A percentile compares a stretch with the other conserved stretches of the same genome.
phyloP scores from a whole-genome alignment of 2,888 invertebrate species.

The Orthosia incerta region DNA sequence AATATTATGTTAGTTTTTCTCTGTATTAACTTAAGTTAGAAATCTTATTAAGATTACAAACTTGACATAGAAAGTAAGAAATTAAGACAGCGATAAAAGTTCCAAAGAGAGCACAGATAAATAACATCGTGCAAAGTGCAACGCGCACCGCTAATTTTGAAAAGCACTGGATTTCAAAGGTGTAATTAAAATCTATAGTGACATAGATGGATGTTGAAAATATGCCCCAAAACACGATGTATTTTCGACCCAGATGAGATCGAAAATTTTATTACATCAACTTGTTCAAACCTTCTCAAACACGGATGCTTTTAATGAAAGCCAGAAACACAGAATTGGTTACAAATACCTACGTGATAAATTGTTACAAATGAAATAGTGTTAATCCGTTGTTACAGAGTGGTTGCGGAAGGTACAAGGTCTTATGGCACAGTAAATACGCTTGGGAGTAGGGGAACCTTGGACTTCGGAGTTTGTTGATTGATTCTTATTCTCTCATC shows the following conservation, averaged over 20 bases:
- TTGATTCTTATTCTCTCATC: no score
- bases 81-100: neutral
- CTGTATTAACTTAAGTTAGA: neutral
- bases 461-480: no score
- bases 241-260: neutral
- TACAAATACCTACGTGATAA: no score
- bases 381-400: no score
- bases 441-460: no score
- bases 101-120: neutral
- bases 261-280: neutral
- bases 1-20: neutral
- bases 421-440: no score
- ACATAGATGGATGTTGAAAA: neutral
- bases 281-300: neutral
- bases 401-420: no score
- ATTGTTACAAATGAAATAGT: no score
- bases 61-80: neutral
- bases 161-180: slow-evolving; percentile 6
- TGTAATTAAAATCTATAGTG: slow-evolving; percentile 1
- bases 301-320: neutral
- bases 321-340: no score
- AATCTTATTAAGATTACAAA: neutral
- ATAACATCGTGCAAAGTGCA: neutral
- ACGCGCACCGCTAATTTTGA: neutral
- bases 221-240: neutral